Percentiles rank a stretch among this genome's conserved stretches.
Evolutionary conservation across 2,113 vertebrate species (phyloP).

Genomic region (Hiodon tergisus): DNA sequence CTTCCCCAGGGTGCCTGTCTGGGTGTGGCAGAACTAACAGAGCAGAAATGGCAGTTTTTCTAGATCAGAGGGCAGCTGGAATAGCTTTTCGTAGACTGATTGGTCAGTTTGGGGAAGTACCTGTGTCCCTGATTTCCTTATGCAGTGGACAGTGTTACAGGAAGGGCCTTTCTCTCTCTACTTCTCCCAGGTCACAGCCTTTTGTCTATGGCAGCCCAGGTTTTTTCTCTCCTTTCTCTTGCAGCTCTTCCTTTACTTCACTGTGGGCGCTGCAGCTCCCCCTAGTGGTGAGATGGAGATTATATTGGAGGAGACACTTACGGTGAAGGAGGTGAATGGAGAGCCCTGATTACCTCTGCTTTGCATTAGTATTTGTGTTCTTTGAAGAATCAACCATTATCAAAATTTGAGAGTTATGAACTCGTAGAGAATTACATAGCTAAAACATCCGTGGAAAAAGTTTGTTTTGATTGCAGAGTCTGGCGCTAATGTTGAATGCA

Average conservation of each 20-base stretch:
- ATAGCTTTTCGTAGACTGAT: too few relatives aligned
- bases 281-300: conserved; percentile 75
- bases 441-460: neutral
- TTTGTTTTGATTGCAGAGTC: conserved; percentile 68
- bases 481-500: conserved; percentile 73
- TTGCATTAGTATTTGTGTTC: neutral
- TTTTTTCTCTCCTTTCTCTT: conserved; percentile 18
- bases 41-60: too few relatives aligned
- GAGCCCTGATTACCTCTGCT: neutral
- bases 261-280: conserved; percentile 61
- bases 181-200: neutral
- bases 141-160: too few relatives aligned
- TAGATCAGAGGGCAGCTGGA: too few relatives aligned
- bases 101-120: too few relatives aligned
- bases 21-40: too few relatives aligned
- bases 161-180: too few relatives aligned
- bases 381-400: neutral
- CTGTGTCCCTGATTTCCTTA: too few relatives aligned
- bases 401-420: neutral
- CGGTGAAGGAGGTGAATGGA: conserved; percentile 72
- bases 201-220: too few relatives aligned
- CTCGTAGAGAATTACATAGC: neutral
- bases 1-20: too few relatives aligned
- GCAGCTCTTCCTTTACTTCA: conserved; percentile 82
- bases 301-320: conserved; percentile 69